Base-by-base conservation (phyloP, 2,888 invertebrate species). In the Onthophagus sagittarius region DNA sequence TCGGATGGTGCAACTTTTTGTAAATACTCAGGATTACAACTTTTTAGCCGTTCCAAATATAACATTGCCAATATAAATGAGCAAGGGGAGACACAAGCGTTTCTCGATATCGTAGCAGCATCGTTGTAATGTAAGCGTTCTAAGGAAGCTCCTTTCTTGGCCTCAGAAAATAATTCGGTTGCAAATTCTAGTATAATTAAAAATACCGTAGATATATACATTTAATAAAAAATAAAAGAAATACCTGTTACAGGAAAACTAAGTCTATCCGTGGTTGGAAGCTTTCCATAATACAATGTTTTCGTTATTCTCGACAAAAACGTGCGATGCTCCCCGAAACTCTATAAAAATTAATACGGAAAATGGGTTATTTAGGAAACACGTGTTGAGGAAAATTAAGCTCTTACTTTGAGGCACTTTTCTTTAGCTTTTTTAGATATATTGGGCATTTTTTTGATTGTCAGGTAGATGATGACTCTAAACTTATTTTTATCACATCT, bases 11-110 rank as follows among this genome's bases (percentile, higher is more conserved):
- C 91, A 70, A 96, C 91, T 80, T 90, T 88, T 79, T 92, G 90
- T 76, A 98, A 89, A 86, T 97, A 98, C 78, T 93, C 91, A 0
- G 94, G 93, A 87, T 96, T 94, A 80, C 89, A 89, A 75, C 88
- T 88, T 83, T 94, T 92, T 72, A 99, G 89, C 77, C 98, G 90
- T 86, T 98, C 97, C 80, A 98, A 88, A 86, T 99, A 99, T 65
- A 98, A 89, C 82, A 99, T 88, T 32, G 98, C 97, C 81, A 98
- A 89, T 79, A 98, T 94, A 72, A 99, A 89, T 11, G 97, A 95
- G 84, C 96, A 96, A 0, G 98, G 97, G 6, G 96, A 95, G 77
- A 96, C 93, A 84, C 93, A 94, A 5, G 96, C 94, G 80, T 92
- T 90, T 81, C 93, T 89, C 73, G 91, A 92, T 77, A 95, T 90